Conservation (phyloP, 30 jellyfish, hydroid and myxozoan genomes). For the Hydra vulgaris region DNA sequence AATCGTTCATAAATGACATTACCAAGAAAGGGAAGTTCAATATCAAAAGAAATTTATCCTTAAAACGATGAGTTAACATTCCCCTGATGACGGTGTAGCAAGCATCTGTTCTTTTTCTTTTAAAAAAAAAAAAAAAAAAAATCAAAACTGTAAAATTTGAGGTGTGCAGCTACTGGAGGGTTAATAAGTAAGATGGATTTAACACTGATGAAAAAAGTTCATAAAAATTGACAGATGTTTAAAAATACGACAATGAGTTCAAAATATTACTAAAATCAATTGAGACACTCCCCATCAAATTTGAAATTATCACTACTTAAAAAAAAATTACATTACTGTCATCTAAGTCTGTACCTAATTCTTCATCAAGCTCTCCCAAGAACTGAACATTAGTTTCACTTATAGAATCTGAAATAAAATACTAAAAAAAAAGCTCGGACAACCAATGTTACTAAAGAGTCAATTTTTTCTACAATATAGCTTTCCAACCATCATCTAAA, state of each 20-base stretch:
- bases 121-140: no score
- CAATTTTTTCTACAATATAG: not conserved
- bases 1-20: not conserved
- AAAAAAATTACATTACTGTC: not conserved
- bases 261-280: not conserved
- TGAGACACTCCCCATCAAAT: not conserved
- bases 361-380: not conserved
- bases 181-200: no score
- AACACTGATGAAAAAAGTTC: no score
- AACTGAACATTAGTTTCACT: not conserved
- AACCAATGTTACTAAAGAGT: not conserved
- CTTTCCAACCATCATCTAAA: not conserved
- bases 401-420: not conserved
- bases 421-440: not conserved
- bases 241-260: not conserved
- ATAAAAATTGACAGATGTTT: not conserved
- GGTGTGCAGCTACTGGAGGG: not conserved
- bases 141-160: not conserved
- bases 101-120: not conserved
- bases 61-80: not conserved
- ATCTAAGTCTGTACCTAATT: not conserved
- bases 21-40: not conserved
- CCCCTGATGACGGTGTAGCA: not conserved
- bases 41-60: not conserved
- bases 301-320: not conserved